Evolutionary conservation across 2,113 vertebrate genomes (phyloP).

Genomic region (Prionailurus viverrinus): DNA sequence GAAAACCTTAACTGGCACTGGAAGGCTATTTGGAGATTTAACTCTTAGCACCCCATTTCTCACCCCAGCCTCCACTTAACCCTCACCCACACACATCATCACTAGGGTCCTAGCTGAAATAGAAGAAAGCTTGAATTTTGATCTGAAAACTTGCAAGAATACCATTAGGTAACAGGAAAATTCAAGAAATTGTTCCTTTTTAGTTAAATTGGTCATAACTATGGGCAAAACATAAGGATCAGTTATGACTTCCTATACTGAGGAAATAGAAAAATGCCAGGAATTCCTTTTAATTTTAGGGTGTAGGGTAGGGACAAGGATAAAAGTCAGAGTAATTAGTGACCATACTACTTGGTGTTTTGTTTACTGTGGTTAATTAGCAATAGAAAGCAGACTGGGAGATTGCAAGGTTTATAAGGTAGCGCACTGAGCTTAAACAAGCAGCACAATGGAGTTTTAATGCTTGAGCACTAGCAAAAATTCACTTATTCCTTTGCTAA

Average conservation of each 20-base stretch:
- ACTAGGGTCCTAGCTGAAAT: not conserved
- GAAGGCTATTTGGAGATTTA: not conserved
- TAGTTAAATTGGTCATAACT: not conserved
- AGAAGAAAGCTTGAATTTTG: not conserved
- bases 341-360: not conserved
- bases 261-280: not conserved
- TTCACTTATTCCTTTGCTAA: not conserved
- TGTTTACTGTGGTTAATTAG: not conserved
- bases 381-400: not conserved
- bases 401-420: fast-evolving
- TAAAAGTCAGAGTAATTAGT: not conserved
- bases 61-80: not conserved
- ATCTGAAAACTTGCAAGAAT: not conserved
- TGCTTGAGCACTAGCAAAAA: too few species aligned
- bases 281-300: not conserved
- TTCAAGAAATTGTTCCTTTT: not conserved
- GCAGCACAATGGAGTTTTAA: not conserved
- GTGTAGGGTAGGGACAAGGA: not conserved
- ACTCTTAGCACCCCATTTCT: not conserved
- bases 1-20: not conserved
- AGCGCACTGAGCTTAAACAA: not conserved
- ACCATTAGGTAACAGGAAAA: not conserved
- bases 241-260: not conserved
- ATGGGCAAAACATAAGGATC: not conserved
- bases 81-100: not conserved